A percentile compares a stretch with the other conserved stretches of the same genome.
Evolutionary conservation across 35 echinoderm and acorn worm species (phyloP).

Genomic region (Apostichopus parvimensis): DNA sequence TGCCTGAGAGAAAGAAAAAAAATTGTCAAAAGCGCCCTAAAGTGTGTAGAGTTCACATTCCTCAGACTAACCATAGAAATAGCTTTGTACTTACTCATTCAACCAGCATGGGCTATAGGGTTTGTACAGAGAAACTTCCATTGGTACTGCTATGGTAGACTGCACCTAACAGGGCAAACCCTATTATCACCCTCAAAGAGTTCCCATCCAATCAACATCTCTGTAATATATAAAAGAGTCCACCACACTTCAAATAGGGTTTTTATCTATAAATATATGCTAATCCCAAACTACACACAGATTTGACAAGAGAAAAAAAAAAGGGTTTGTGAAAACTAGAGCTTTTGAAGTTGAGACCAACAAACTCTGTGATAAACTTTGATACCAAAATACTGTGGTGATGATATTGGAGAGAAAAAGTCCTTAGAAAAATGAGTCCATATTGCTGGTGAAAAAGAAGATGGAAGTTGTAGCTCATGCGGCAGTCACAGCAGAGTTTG

Average conservation of each 20-base stretch:
- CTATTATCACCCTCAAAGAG: not conserved
- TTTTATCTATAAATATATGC: conserved; percentile 16
- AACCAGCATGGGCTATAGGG: conserved; percentile 20
- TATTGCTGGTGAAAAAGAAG: not conserved
- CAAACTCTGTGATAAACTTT: not conserved
- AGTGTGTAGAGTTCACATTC: conserved; percentile 42
- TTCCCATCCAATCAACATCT: conserved; percentile 20
- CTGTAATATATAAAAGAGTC: not conserved
- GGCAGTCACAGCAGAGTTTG: not conserved
- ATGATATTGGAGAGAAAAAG: not conserved
- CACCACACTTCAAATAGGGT: conserved; percentile 32
- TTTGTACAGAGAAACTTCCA: not conserved
- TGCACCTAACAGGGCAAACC: conserved; percentile 10
- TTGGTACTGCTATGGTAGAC: conserved; percentile 31
- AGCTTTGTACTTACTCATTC: conserved; percentile 38
- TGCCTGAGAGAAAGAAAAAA: not conserved
- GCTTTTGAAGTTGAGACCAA: not conserved
- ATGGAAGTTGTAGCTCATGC: not conserved
- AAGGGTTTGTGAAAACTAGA: not conserved
- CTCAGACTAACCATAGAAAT: conserved; percentile 31
- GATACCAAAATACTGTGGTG: not conserved
- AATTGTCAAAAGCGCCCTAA: conserved; percentile 16
- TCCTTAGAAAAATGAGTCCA: not conserved
- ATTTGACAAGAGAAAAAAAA: not conserved
- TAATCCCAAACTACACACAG: not conserved